Base-by-base conservation (phyloP, 1,140 invertebrate species). In the Octopus bimaculoides region DNA sequence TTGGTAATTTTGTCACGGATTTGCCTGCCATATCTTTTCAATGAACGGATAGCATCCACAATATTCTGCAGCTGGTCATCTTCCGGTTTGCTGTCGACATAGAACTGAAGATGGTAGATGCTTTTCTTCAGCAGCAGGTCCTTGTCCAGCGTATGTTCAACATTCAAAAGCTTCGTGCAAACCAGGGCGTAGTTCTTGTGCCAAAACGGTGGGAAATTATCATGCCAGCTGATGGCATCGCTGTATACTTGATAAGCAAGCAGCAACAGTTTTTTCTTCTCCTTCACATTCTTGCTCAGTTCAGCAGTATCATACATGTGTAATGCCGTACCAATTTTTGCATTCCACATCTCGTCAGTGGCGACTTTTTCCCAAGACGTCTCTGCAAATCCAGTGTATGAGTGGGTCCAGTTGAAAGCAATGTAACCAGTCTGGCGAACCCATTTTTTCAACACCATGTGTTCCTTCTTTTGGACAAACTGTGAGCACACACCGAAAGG, bases 321-420 rank as follows among this genome's bases (percentile, higher is more conserved):
- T 17, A 80, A 82, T 53, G 81, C 77, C 26, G n/a, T 78, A 56
- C 77, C 75, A 41, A 82, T 82, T 79, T 78, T 88, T 9, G 87
- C 87, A 82, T 87, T 83, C 88, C 88, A 89, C 86, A 89, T 89
- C 81, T 89, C 88, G 81, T 86, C 83, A 55, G 83, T 88, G 14
- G 88, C 88, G 12, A 89, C 86, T 77, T 84, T 82, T 79, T 89
- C 88, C 88, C 88, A 89, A n/a, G 88, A 85, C 55, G 83, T 85
- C 20, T 52, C 26, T 6, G 52, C 83, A 17, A 82, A 88, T 86
- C 81, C 81, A n/a, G 80, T 66, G 79, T 81, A 81, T 14, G 84
- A 80, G 71, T 88, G 84, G 5, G 66, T 80, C 89, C 89, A 89
- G 74, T 85, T 83, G 54, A 80, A 56, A 66, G 84, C 81, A 20